Percentiles rank a stretch among this genome's conserved stretches.
Evolutionary conservation across 2,797 vertebrate genomes (phyloP).

Genomic region (Columba guinea): DNA sequence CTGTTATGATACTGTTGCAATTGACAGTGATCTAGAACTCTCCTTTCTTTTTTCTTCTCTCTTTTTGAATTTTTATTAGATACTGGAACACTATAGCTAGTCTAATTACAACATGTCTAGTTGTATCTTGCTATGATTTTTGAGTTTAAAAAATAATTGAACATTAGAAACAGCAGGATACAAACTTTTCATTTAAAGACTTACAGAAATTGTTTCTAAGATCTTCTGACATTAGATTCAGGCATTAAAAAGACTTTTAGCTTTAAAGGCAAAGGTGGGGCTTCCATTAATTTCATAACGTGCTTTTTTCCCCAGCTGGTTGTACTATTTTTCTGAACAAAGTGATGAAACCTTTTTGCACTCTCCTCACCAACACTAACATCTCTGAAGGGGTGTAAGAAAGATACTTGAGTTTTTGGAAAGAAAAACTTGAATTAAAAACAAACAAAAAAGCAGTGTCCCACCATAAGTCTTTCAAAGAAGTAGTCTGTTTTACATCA

Average conservation of each 20-base stretch:
- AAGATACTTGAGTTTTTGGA: neutral
- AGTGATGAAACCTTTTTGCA: neutral
- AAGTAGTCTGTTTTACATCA: neutral
- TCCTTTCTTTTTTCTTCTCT: neutral
- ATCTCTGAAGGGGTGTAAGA: neutral
- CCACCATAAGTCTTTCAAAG: neutral
- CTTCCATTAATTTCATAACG: neutral
- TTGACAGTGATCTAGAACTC: neutral
- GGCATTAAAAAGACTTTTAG: neutral
- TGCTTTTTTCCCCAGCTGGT: neutral
- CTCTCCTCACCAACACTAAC: neutral
- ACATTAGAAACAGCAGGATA: neutral
- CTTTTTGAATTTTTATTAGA: neutral
- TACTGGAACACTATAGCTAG: neutral
- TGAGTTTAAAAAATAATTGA: neutral
- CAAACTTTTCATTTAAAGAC: neutral
- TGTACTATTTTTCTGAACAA: neutral
- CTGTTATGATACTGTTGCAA: neutral
- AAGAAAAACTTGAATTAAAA: accelerated
- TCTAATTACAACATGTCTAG: neutral
- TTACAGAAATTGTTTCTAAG: neutral
- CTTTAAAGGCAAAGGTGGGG: neutral
- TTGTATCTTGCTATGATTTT: neutral
- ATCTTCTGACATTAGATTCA: neutral
- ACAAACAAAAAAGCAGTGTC: neutral